Percentiles rank a stretch among this genome's conserved stretches.
Evolutionary conservation across 2,888 invertebrate genomes (phyloP).

Genomic region (Germaria angustata): DNA sequence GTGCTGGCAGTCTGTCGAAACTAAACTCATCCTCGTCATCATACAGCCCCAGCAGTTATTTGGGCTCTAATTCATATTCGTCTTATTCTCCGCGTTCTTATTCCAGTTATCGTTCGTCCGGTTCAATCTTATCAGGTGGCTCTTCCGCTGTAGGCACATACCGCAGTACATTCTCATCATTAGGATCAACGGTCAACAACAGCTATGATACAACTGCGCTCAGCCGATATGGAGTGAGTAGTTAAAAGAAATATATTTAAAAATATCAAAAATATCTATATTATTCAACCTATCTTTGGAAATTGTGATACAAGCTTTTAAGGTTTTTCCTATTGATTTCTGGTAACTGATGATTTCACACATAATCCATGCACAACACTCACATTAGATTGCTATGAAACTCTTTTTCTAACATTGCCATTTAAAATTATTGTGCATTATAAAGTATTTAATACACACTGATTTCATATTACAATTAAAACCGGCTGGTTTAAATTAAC

Average conservation of each 20-base stretch:
- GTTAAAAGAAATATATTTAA: neutral
- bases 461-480: constrained; percentile 35
- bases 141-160: constrained; percentile 74
- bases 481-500: constrained; percentile 37
- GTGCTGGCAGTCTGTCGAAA: constrained; percentile 75
- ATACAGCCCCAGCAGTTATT: constrained; percentile 69
- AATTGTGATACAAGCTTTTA: constrained; percentile 60
- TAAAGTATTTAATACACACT: constrained; percentile 16
- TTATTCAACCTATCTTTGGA: constrained; percentile 46
- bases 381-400: constrained; percentile 40
- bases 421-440: constrained; percentile 36
- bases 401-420: constrained; percentile 38
- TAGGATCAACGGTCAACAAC: constrained; percentile 72
- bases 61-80: constrained; percentile 67
- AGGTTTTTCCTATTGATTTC: constrained; percentile 60
- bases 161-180: constrained; percentile 75
- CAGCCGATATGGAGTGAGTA: constrained; percentile 80
- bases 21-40: constrained; percentile 71
- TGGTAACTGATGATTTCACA: constrained; percentile 54
- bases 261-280: constrained; percentile 30
- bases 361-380: constrained; percentile 39
- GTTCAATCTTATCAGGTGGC: constrained; percentile 74
- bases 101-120: constrained; percentile 70
- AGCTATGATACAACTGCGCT: constrained; percentile 79
- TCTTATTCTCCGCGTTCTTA: constrained; percentile 75